Base-by-base conservation (phyloP, 2,113 vertebrate species). In the Apteryx mantelli region DNA sequence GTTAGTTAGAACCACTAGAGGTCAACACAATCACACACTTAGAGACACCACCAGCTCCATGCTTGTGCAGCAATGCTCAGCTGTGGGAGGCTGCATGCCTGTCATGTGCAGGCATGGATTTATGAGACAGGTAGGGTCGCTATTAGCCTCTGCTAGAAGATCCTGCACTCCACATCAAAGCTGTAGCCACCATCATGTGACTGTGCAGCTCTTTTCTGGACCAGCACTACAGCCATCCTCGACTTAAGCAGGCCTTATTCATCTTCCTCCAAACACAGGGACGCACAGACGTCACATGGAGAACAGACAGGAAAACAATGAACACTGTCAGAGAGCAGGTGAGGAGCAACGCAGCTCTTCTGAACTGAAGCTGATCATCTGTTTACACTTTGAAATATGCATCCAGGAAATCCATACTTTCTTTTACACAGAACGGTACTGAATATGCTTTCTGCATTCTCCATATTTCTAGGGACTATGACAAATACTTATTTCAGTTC, bases 61-160 rank as follows among this genome's bases (percentile, higher is more conserved):
- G 53, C 20, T 8, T 17, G 26, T 5, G 16, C 48, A 34, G 48
- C 34, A 50, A 56, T 50, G 9, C 56, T 0, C 28, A 0, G 42
- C 66, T 12, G 19, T 2, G 76, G 8, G 15, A 2, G 40, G 6
- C 2, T 44, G 4, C 28, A 7, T 0, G 0, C 1, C 21, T 15
- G 1, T 3, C 0, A 3, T 1, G 11, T 2, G 25, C 1, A 28
- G 13, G 32, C 2, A 3, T 21, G 12, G 30, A 26, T 34, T 6
- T 18, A 60, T 4, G 19, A 9, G 8, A 0, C 1, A 44, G 30
- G 14, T 1, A 4, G n/a, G 30, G 11, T 3, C 2, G 0, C 71
- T 30, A 63, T 25, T 16, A 60, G 11, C 61, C 63, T 26, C 61
- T 12, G 22, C 28, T 3, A 86, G 48, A 24, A 5, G 50, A 25